phyloP scores from a whole-genome alignment of 2,797 vertebrate species.

The Platalea minor region DNA sequence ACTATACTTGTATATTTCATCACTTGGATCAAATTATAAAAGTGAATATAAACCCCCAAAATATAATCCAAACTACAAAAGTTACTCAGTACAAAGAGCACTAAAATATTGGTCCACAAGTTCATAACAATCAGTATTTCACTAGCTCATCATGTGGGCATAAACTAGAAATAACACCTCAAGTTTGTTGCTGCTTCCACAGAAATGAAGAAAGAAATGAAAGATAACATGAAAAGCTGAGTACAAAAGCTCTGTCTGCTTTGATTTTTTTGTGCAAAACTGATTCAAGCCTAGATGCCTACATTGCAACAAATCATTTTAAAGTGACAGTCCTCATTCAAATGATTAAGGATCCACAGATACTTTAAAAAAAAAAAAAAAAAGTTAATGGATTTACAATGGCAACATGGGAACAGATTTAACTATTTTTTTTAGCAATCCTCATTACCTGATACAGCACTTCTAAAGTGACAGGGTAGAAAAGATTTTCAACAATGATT shows the following conservation, averaged over 20 bases:
- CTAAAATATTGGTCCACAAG: background rate
- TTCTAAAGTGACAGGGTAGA: slow-evolving; percentile 83
- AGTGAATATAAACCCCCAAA: background rate
- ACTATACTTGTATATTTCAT: background rate
- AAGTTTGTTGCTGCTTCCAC: background rate
- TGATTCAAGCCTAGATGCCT: background rate
- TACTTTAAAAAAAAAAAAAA: background rate
- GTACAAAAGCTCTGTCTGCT: background rate
- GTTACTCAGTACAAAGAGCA: background rate
- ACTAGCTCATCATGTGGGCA: background rate
- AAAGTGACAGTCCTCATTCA: background rate
- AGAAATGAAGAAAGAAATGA: background rate
- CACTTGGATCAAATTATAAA: background rate
- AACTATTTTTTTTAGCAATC: background rate
- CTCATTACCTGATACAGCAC: slow-evolving; percentile 82
- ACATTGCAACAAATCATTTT: background rate
- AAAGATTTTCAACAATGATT: slow-evolving; percentile 82
- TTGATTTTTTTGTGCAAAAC: background rate
- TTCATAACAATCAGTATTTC: background rate
- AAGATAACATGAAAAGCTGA: background rate
- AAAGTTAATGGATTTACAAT: background rate
- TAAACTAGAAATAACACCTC: background rate
- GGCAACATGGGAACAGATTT: background rate
- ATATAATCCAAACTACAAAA: background rate
- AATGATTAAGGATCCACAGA: background rate